phyloP scores from a whole-genome alignment of 2,113 vertebrate genomes.

The Alligator sinensis region DNA sequence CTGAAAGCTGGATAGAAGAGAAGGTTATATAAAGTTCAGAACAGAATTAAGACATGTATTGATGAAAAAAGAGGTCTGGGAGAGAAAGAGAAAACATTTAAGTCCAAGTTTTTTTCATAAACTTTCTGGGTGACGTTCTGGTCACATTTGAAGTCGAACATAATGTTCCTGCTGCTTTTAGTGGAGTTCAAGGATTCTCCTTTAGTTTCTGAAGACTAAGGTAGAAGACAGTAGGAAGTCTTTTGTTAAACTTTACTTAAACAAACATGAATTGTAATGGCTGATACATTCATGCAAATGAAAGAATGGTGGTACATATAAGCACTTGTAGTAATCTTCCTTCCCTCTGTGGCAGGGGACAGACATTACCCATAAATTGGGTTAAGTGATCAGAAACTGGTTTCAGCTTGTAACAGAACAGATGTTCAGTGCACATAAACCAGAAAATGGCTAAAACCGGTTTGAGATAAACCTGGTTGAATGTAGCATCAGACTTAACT shows the following conservation, averaged over 20 bases:
- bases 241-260: not conserved
- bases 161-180: fast-evolving
- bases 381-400: too few relatives aligned
- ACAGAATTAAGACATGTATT: not conserved
- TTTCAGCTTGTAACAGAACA: too few relatives aligned
- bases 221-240: not conserved
- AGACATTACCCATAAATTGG: too few relatives aligned
- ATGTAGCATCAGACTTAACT: too few relatives aligned
- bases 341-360: too few relatives aligned
- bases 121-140: not conserved
- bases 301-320: not conserved
- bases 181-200: not conserved
- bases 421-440: too few relatives aligned
- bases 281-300: not conserved
- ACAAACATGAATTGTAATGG: not conserved
- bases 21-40: not conserved
- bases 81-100: not conserved
- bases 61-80: not conserved
- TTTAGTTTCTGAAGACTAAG: not conserved
- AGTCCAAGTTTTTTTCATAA: not conserved
- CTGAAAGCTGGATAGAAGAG: not conserved
- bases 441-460: too few relatives aligned
- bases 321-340: not conserved
- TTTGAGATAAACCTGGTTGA: too few relatives aligned
- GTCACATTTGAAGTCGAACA: not conserved